These are phyloP conservation scores for Ophion costatus DNA, from an alignment of 2,888 invertebrate genomes.

Conservation along the genomic window DNA sequence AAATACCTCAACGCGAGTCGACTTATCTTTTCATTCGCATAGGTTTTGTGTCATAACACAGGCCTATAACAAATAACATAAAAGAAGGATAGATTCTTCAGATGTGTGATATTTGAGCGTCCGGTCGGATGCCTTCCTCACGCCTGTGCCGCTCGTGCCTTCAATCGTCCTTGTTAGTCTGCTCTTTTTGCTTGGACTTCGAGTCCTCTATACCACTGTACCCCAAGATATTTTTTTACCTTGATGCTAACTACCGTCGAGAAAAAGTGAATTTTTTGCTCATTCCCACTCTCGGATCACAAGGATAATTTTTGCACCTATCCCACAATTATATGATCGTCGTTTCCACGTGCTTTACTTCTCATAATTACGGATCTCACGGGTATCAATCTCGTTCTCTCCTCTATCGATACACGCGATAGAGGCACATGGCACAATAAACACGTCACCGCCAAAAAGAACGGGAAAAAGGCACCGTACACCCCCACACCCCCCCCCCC, in stretches of 20 bases:
- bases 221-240: background rate
- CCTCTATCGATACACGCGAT: conserved; percentile 6
- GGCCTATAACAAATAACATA: no score
- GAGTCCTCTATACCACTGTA: no score
- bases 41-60: no score
- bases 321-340: background rate
- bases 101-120: no score
- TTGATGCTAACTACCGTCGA: background rate
- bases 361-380: conserved; percentile 6
- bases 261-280: background rate
- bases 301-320: background rate
- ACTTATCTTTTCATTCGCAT: no score
- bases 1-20: no score
- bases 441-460: background rate
- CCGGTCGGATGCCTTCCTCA: no score
- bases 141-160: no score
- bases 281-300: background rate
- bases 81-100: no score
- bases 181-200: no score
- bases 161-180: no score
- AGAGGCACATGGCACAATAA: background rate
- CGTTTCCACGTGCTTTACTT: background rate
- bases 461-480: background rate
- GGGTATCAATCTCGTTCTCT: background rate
- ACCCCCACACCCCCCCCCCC: no score